Percentiles rank a stretch among this genome's conserved stretches.
phyloP scores from a whole-genome alignment of 2,797 vertebrate species.

The Hafferia zeledoni region DNA sequence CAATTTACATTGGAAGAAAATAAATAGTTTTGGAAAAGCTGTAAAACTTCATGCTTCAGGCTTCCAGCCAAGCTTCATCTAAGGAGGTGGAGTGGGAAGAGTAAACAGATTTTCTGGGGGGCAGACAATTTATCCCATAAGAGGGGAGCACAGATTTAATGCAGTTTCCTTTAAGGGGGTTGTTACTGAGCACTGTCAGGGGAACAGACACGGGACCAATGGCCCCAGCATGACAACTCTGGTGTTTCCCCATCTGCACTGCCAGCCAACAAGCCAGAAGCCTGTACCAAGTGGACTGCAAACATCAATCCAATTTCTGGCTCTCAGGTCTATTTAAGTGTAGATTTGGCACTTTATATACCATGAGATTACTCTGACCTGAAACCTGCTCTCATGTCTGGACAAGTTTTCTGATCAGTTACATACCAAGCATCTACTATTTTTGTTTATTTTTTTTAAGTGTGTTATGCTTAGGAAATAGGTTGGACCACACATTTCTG shows the following conservation, averaged over 20 bases:
- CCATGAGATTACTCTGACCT: background rate
- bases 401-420: background rate
- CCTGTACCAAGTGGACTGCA: background rate
- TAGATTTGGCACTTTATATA: background rate
- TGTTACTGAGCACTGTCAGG: background rate
- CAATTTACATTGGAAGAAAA: slow-evolving; percentile 24
- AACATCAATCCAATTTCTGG: background rate
- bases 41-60: slow-evolving; percentile 21
- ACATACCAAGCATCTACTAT: background rate
- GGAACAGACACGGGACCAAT: background rate
- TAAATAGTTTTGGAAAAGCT: slow-evolving; percentile 20
- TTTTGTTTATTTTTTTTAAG: background rate
- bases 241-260: background rate
- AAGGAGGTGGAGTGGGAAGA: background rate
- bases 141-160: background rate
- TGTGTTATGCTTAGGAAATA: background rate
- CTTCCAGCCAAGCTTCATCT: slow-evolving; percentile 34
- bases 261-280: background rate
- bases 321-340: background rate
- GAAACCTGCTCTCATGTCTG: slow-evolving; percentile 18
- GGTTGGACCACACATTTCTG: background rate
- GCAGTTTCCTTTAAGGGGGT: background rate
- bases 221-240: background rate
- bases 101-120: slow-evolving; percentile 17
- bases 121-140: background rate